Conservation (phyloP, 2,113 vertebrate genomes). For the Grammomys dolichurus region DNA sequence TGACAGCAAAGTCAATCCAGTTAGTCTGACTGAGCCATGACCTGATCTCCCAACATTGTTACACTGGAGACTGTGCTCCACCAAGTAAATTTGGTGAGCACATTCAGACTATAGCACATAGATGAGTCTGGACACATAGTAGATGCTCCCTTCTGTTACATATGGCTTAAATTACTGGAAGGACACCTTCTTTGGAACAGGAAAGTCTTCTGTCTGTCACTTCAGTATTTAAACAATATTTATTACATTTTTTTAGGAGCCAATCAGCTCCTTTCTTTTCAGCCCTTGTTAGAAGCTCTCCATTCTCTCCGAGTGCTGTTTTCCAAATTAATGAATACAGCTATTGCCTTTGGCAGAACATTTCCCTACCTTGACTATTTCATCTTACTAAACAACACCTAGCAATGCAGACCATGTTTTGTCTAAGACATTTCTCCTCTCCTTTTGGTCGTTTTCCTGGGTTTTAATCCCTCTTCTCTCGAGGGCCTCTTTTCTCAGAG, state of each 20-base stretch:
- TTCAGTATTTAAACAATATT: background rate
- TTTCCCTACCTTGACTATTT: background rate
- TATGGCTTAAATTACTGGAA: background rate
- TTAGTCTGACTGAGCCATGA: background rate
- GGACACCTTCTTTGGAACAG: slow-evolving; percentile 1
- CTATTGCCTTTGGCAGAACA: background rate
- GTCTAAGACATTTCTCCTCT: slow-evolving; percentile 22
- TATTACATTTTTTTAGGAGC: slow-evolving; percentile 28
- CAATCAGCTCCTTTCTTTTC: background rate
- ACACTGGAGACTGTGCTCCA: background rate
- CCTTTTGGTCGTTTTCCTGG: slow-evolving; percentile 4
- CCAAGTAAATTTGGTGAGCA: background rate
- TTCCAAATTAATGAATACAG: slow-evolving; percentile 28
- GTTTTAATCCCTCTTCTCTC: slow-evolving; percentile 47
- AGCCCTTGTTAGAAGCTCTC: background rate
- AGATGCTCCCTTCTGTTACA: background rate
- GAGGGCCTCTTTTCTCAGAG: slow-evolving; percentile 3
- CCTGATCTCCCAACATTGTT: background rate
- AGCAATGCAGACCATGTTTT: background rate
- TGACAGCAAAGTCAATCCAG: too few relatives aligned
- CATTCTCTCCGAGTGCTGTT: slow-evolving; percentile 3
- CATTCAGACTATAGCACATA: background rate
- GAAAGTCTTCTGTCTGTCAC: background rate
- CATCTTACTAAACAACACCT: background rate
- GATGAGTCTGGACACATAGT: background rate